Percentiles rank a stretch among this genome's conserved stretches.
Evolutionary conservation across 2,888 invertebrate genomes (phyloP).

Genomic region (Drosophila pegasa): DNA sequence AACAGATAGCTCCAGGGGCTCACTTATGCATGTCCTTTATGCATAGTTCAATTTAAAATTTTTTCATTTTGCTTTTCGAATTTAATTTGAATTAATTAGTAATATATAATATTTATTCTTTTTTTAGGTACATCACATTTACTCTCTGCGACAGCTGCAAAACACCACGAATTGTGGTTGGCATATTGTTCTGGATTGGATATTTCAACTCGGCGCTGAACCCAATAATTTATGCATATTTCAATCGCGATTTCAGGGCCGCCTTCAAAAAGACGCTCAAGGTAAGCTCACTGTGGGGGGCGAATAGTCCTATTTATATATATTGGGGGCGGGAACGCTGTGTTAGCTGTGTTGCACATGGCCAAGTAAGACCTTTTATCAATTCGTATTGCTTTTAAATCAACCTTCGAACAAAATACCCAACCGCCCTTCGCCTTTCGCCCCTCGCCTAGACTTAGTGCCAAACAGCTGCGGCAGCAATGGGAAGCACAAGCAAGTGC

Average conservation of each 20-base stretch:
- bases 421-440: constrained; percentile 27
- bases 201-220: constrained; percentile 99
- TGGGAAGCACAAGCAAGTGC: constrained; percentile 35
- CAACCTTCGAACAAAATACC: constrained; percentile 17
- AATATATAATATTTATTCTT: background rate
- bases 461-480: constrained; percentile 45
- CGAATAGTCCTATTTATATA: constrained; percentile 10
- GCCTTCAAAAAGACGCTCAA: constrained; percentile 96
- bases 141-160: constrained; percentile 91
- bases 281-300: constrained; percentile 71
- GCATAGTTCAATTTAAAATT: too few species aligned
- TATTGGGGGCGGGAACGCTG: background rate
- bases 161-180: constrained; percentile 94
- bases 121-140: constrained; percentile 93
- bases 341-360: constrained; percentile 23
- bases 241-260: constrained; percentile 97
- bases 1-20: too few species aligned
- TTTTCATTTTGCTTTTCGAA: background rate
- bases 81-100: background rate
- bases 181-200: constrained; percentile 98
- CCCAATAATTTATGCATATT: constrained; percentile 98
- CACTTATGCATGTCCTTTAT: too few species aligned
- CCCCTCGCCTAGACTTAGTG: constrained; percentile 64
- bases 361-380: constrained; percentile 44
- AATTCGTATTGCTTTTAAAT: constrained; percentile 46